Conservation (phyloP, 92 coral and sea anemone genomes). For the Plumapathes pennacea region DNA sequence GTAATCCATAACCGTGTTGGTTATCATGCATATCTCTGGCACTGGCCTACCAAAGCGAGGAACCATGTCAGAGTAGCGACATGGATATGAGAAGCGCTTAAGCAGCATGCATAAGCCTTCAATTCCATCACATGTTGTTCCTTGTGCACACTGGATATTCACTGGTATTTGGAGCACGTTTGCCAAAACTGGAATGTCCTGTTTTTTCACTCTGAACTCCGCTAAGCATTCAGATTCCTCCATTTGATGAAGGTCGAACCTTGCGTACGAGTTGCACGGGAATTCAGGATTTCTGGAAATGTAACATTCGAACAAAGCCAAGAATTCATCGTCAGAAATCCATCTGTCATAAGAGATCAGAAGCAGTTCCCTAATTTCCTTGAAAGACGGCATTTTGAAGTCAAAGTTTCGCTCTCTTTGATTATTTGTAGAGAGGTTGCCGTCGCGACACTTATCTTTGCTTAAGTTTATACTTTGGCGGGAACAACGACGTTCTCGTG, state of each 20-base stretch:
- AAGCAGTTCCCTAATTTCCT: constrained; percentile 1
- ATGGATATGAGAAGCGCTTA: constrained; percentile 15
- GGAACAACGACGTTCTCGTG: too few species aligned
- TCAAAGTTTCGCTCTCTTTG: too few species aligned
- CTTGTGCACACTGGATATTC: constrained; percentile 6
- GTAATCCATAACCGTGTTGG: constrained; percentile 8
- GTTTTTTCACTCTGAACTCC: constrained; percentile 19
- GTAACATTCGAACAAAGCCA: constrained; percentile 1
- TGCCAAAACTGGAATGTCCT: constrained; percentile 14
- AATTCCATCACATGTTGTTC: constrained; percentile 23
- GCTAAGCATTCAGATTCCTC: constrained; percentile 26
- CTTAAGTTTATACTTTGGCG: too few species aligned
- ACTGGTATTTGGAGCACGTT: constrained; percentile 7
- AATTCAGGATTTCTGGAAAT: constrained; percentile 13
- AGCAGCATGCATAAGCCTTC: constrained; percentile 10
- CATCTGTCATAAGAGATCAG: background rate
- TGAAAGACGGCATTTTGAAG: constrained; percentile 1
- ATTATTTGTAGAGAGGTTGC: too few species aligned
- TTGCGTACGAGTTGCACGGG: constrained; percentile 9
- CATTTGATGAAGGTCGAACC: constrained; percentile 6
- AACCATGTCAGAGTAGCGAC: constrained; percentile 6
- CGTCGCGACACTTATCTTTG: too few species aligned
- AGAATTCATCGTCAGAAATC: constrained; percentile 1
- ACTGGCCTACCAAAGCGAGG: constrained; percentile 3
- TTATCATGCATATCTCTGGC: constrained; percentile 5